Evolutionary conservation across 2,797 vertebrate species (phyloP).

Genomic region (Pelochelys cantorii): DNA sequence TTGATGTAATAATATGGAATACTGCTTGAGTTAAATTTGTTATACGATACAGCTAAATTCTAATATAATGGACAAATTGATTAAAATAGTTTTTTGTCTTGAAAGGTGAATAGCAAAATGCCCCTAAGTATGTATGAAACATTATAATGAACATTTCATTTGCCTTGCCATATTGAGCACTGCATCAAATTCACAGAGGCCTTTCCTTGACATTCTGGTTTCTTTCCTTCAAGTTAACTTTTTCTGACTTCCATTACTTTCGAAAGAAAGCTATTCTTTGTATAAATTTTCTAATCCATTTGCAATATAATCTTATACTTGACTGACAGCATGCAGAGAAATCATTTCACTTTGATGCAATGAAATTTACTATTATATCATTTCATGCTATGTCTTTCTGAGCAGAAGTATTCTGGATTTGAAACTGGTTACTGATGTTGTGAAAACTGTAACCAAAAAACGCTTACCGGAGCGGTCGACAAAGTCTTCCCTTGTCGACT

Average conservation of each 20-base stretch:
- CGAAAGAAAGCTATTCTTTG: not conserved
- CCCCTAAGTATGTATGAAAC: not conserved
- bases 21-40: not conserved
- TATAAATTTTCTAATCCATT: slow-evolving; percentile 16
- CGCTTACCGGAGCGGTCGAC: no score
- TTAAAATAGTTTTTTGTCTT: not conserved
- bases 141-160: not conserved
- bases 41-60: not conserved
- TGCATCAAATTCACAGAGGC: not conserved
- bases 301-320: slow-evolving; percentile 32
- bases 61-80: not conserved
- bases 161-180: not conserved
- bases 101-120: slow-evolving; percentile 27
- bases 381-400: not conserved
- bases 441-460: slow-evolving; percentile 7
- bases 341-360: slow-evolving; percentile 37
- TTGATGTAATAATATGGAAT: not conserved
- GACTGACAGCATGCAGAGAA: slow-evolving; percentile 34
- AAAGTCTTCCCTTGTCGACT: no score
- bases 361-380: slow-evolving; percentile 22
- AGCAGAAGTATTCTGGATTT: slow-evolving; percentile 24
- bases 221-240: not conserved
- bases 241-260: not conserved
- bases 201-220: not conserved
- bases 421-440: not conserved